Conservation (phyloP, 2,797 vertebrate species). For the Buceros bicornis region DNA sequence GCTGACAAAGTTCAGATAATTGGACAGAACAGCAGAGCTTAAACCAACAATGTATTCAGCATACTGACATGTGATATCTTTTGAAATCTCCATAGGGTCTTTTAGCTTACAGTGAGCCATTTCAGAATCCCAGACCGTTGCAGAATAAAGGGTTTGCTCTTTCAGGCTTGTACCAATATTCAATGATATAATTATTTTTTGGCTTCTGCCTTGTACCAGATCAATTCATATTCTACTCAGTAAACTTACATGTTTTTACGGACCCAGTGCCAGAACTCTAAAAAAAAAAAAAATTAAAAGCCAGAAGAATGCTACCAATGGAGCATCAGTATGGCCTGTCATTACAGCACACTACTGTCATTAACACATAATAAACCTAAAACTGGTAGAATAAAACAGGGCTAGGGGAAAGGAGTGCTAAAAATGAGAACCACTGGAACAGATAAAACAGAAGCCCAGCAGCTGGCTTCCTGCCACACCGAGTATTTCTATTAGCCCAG, state of each 20-base stretch:
- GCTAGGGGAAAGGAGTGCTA: neutral
- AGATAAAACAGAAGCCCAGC: neutral
- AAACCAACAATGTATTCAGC: constrained; percentile 39
- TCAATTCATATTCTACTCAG: neutral
- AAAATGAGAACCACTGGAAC: neutral
- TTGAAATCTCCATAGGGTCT: constrained; percentile 45
- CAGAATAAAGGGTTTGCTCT: constrained; percentile 28
- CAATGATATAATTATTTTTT: neutral
- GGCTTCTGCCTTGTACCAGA: neutral
- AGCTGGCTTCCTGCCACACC: neutral
- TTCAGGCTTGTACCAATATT: neutral
- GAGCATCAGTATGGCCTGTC: neutral
- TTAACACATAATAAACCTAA: neutral
- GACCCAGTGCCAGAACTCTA: neutral
- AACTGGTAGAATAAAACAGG: neutral
- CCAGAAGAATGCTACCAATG: neutral
- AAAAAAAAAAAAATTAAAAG: neutral
- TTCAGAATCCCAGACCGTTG: neutral
- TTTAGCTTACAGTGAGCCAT: constrained; percentile 10
- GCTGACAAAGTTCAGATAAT: constrained; percentile 59
- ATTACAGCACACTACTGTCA: neutral
- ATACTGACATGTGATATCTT: constrained; percentile 30
- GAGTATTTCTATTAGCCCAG: neutral
- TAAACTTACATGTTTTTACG: neutral
- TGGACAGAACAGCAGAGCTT: constrained; percentile 37